Evolutionary conservation across 1,140 invertebrate species (phyloP).

Genomic region (Listronotus oregonensis): DNA sequence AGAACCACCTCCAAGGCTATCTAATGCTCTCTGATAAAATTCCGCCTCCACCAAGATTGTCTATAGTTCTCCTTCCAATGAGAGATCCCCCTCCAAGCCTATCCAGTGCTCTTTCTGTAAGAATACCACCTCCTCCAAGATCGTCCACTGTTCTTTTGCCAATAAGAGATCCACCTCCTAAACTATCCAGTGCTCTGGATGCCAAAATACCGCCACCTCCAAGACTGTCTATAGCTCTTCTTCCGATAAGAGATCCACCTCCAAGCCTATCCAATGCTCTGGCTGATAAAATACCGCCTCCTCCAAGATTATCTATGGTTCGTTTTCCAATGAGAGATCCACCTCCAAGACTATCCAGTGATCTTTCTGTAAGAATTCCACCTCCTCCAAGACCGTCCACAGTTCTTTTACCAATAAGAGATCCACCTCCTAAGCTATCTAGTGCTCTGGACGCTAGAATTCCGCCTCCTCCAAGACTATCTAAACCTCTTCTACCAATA

Average conservation of each 20-base stretch:
- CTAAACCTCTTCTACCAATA: constrained; percentile 26
- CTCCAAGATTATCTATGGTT: constrained; percentile 18
- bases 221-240: constrained; percentile 4
- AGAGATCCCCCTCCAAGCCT: constrained; percentile 24
- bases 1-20: too few relatives aligned
- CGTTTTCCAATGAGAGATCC: not conserved
- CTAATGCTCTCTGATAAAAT: too few relatives aligned
- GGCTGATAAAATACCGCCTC: constrained; percentile 11
- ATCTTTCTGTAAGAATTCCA: constrained; percentile 20
- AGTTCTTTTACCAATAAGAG: constrained; percentile 20
- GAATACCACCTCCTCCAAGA: constrained; percentile 30
- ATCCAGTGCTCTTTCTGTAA: constrained; percentile 29
- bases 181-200: constrained; percentile 14
- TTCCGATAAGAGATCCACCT: constrained; percentile 9
- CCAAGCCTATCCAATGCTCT: constrained; percentile 28
- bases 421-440: constrained; percentile 27
- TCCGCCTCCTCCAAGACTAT: constrained; percentile 35
- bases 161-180: constrained; percentile 5
- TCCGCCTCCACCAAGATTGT: too few relatives aligned
- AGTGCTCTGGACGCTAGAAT: constrained; percentile 27
- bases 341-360: constrained; percentile 35
- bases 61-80: constrained; percentile 28
- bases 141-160: constrained; percentile 10
- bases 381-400: constrained; percentile 37
- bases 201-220: constrained; percentile 15